These are phyloP conservation scores for Serripes groenlandicus DNA, from an alignment of 2,888 invertebrate species.

Conservation along the genomic window DNA sequence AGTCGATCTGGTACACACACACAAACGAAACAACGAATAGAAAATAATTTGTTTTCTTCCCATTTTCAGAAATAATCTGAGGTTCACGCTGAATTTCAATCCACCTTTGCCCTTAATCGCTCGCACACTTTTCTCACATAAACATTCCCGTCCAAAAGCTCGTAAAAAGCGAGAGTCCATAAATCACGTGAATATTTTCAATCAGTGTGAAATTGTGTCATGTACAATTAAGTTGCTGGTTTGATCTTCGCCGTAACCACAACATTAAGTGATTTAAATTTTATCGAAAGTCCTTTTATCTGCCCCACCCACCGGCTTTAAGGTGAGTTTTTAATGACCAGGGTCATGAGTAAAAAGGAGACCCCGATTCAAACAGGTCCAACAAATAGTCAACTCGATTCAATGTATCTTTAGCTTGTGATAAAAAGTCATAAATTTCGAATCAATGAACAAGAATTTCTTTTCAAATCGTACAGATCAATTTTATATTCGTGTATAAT, in stretches of 20 bases:
- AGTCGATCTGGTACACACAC: too few species aligned
- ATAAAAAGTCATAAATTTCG: too few species aligned
- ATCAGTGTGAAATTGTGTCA: constrained; percentile 59
- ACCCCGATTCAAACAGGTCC: background rate
- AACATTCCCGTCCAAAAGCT: constrained; percentile 20
- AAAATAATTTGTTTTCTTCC: too few species aligned
- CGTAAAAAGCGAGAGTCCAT: constrained; percentile 27
- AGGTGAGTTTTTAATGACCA: background rate
- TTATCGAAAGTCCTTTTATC: constrained; percentile 56
- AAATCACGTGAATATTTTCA: constrained; percentile 49
- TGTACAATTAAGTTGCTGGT: constrained; percentile 49
- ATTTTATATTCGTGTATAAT: too few species aligned
- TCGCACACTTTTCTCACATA: constrained; percentile 62
- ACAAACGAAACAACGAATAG: too few species aligned
- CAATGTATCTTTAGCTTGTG: too few species aligned
- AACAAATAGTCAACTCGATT: too few species aligned
- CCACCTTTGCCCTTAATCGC: background rate
- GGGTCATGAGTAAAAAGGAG: constrained; percentile 27
- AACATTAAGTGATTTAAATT: constrained; percentile 43
- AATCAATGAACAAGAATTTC: too few species aligned
- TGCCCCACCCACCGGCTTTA: constrained; percentile 54
- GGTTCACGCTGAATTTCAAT: background rate
- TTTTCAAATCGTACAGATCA: too few species aligned
- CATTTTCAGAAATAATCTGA: background rate
- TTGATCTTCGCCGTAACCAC: constrained; percentile 39